Evolutionary conservation across 2,113 vertebrate species (phyloP).

Genomic region (Aldabrachelys gigantea): DNA sequence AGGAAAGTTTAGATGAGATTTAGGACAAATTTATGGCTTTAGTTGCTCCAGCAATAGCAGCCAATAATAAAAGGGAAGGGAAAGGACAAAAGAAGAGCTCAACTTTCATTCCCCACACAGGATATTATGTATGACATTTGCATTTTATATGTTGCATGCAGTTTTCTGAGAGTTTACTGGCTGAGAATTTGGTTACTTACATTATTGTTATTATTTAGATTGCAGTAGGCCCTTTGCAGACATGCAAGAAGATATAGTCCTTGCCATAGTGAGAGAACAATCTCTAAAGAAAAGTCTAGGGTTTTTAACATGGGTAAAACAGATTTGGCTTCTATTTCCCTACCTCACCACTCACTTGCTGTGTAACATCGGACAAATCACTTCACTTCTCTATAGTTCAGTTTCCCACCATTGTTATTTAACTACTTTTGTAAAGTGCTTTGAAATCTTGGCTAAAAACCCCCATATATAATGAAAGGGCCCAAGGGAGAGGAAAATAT

Average conservation of each 20-base stretch:
- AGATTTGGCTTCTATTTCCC: background rate
- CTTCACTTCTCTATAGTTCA: background rate
- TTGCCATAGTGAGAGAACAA: background rate
- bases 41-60: slow-evolving; percentile 25
- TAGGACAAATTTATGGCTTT: slow-evolving; percentile 24
- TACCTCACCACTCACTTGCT: background rate
- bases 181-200: slow-evolving; percentile 18
- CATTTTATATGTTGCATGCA: slow-evolving; percentile 44
- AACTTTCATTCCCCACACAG: slow-evolving; percentile 52
- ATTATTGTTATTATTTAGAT: slow-evolving; percentile 11
- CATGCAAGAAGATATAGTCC: background rate
- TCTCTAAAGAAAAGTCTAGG: background rate
- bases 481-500: background rate
- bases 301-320: background rate
- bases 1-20: slow-evolving; percentile 29
- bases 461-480: background rate
- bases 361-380: background rate
- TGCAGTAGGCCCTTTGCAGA: slow-evolving; percentile 10
- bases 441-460: slow-evolving; percentile 13
- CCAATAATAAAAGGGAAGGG: slow-evolving; percentile 46
- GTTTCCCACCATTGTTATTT: background rate
- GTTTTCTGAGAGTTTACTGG: slow-evolving; percentile 30
- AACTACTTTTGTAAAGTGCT: background rate
- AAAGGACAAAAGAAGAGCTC: slow-evolving; percentile 49
- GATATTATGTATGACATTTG: slow-evolving; percentile 44